These are phyloP conservation scores for Axea sp. DNA, from an alignment of 2,888 invertebrate genomes.

Conservation along the genomic window DNA sequence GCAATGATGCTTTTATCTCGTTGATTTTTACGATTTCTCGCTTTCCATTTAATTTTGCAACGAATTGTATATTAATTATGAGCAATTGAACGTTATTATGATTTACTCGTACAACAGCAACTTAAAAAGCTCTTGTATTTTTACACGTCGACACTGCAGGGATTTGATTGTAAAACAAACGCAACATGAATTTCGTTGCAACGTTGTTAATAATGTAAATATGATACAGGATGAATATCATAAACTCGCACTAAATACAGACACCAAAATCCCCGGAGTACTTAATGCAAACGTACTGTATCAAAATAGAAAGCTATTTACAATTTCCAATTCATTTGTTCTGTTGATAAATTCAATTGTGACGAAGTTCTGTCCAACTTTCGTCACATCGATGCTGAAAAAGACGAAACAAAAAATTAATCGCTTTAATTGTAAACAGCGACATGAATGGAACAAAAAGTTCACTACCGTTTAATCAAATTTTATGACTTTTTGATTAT, in stretches of 20 bases:
- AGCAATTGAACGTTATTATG: background rate
- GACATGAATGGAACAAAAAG: too few species aligned
- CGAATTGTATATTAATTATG: constrained; percentile 2
- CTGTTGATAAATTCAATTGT: too few species aligned
- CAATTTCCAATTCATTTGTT: constrained; percentile 61
- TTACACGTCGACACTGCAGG: too few species aligned
- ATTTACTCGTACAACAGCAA: background rate
- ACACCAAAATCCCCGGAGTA: constrained; percentile 39
- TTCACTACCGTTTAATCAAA: too few species aligned
- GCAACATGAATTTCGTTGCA: constrained; percentile 6
- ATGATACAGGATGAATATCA: constrained; percentile 26
- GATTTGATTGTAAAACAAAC: constrained; percentile 16
- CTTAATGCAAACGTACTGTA: constrained; percentile 41
- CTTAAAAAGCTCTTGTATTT: too few species aligned
- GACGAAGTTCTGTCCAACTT: too few species aligned
- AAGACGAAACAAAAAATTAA: too few species aligned
- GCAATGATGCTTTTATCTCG: constrained; percentile 33
- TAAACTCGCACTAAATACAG: constrained; percentile 27
- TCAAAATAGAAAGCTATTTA: constrained; percentile 66
- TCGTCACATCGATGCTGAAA: too few species aligned
- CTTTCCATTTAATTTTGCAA: constrained; percentile 1
- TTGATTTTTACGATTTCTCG: background rate
- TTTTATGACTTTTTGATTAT: too few species aligned
- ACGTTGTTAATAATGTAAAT: constrained; percentile 47
- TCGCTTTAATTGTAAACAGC: too few species aligned